phyloP scores from a whole-genome alignment of 2,113 vertebrate genomes.

The Labeo rohita region DNA sequence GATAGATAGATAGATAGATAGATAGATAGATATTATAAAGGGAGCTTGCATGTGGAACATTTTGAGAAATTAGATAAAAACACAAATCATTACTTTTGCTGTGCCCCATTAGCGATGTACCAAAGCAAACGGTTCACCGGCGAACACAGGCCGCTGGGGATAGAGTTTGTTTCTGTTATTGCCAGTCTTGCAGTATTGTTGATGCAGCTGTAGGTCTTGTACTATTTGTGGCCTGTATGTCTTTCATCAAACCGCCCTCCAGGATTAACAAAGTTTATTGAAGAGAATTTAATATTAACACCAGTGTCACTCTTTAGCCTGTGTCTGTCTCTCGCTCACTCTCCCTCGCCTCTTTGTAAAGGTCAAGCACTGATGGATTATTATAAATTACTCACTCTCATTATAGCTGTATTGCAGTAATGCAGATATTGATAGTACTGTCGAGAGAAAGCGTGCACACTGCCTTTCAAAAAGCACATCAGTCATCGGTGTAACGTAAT shows the following conservation, averaged over 20 bases:
- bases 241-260: not conserved
- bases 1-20: no score
- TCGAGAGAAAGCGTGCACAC: not conserved
- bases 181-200: not conserved
- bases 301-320: not conserved
- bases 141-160: not conserved
- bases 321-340: not conserved
- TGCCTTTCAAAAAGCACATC: constrained; percentile 15
- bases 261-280: constrained; percentile 7
- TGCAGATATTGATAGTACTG: constrained; percentile 30
- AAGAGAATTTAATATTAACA: constrained; percentile 26
- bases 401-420: constrained; percentile 17
- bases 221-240: not conserved
- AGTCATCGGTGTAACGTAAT: constrained; percentile 8
- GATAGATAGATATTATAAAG: not conserved
- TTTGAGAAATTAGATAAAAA: not conserved
- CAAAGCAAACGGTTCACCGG: not conserved
- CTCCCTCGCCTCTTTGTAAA: constrained; percentile 13
- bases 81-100: constrained; percentile 5
- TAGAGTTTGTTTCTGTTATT: not conserved
- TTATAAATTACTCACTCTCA: constrained; percentile 27
- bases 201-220: not conserved
- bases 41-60: not conserved
- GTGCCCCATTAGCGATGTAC: not conserved
- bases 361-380: constrained; percentile 44